phyloP scores from a whole-genome alignment of 2,888 invertebrate species.

The Yponomeuta cagnagella region DNA sequence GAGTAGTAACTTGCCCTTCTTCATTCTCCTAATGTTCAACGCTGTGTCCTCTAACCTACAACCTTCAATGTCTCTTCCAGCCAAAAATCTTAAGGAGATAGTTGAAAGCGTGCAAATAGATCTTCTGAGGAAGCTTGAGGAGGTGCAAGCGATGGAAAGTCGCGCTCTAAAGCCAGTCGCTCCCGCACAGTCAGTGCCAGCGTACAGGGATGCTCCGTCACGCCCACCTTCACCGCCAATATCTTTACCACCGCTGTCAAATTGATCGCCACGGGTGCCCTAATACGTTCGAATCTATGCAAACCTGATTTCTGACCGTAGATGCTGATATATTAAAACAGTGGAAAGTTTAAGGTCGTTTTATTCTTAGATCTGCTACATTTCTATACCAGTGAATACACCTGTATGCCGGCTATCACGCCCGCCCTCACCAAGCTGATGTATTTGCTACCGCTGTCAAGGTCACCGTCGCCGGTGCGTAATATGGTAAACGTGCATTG shows the following conservation, averaged over 20 bases:
- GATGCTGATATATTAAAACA: not conserved
- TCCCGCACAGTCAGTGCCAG: not conserved
- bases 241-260: too few species aligned
- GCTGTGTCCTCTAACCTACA: too few species aligned
- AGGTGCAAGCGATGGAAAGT: constrained; percentile 47
- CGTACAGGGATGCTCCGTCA: not conserved
- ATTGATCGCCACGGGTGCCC: not conserved
- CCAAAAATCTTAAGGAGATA: constrained; percentile 65
- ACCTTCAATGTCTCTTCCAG: constrained; percentile 32
- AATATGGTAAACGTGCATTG: too few species aligned
- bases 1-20: too few species aligned
- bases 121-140: constrained; percentile 57
- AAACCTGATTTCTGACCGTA: not conserved
- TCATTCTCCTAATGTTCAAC: too few species aligned
- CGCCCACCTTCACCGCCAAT: not conserved
- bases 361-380: too few species aligned
- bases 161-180: constrained; percentile 7
- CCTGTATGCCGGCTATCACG: too few species aligned
- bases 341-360: not conserved
- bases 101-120: constrained; percentile 67
- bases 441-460: too few species aligned
- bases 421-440: too few species aligned
- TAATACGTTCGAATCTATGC: not conserved
- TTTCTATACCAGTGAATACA: too few species aligned
- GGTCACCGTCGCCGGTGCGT: too few species aligned